Base-by-base conservation (phyloP, 2,888 invertebrate species). In the Ophraella communa region DNA sequence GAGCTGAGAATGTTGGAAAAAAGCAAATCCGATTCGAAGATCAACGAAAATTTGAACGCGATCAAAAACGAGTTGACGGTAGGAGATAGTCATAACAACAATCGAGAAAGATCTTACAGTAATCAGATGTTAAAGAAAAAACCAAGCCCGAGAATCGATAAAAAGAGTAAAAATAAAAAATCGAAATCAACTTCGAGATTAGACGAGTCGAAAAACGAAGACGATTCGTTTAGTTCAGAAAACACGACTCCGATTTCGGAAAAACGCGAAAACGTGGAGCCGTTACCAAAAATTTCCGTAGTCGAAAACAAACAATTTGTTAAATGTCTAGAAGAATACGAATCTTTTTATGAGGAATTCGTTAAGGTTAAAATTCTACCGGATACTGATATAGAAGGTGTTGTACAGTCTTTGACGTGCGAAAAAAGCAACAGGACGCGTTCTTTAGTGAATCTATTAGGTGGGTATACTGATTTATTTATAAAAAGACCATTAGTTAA, bases 1-100 rank as follows among this genome's bases (percentile, higher is more conserved):
- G 74, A 72, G n/a, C 69, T 64, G 24, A 76, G 75, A 62, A 75
- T 75, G 7, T 77, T 86, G 58, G 89, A 89, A 76, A 89, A 89
- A 72, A 89, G 89, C 77, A 89, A 89, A 77, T 89, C 88, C 0
- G 89, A 89, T 76, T 88, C 88, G 18, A 88, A 87, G 75, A 80
- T 89, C 17, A 86, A 86, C 71, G 85, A 85, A 66, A 83, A 80
- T 63, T 73, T 79, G 7, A 78, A 66, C 21, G 35, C 61, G 5
- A 71, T 71, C 10, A 81, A 76, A 42, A 84, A 85, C 73, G 85
- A 86, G 66, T 67, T 81, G 51, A 75, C 77, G 3, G 78, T 79
- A 5, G 79, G 81, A 24, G 75, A 76, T 55, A 59, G 23, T 17
- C 77, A 77, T 33, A 71, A 21, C 11, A 64, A 49, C n/a, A 78